Base-by-base conservation (phyloP, 2,113 vertebrate species). In the Cettia cetti region DNA sequence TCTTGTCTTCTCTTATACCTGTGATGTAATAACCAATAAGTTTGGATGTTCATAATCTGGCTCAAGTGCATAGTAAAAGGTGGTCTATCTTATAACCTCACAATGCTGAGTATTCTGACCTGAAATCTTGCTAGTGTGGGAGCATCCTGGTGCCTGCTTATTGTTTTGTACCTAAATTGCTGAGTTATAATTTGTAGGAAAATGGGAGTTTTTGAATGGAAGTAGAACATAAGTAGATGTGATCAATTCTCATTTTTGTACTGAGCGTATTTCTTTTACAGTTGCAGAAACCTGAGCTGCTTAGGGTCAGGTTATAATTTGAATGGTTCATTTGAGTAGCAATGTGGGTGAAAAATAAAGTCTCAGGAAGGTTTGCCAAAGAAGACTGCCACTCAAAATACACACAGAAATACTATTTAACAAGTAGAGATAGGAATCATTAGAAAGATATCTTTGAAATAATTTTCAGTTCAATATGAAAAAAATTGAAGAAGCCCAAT, bases 11-110 rank as follows among this genome's bases (percentile, higher is more conserved):
- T 42, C 21, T 60, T 68, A 23, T 44, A 64, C 35, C 5, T 56
- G 56, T 0, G 0, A 23, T 5, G 6, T 44, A 66, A 39, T 40
- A 61, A 27, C 35, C 35, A 37, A 14, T 13, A 50, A 30, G 1
- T 59, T 45, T 59, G 26, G 17, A 14, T 63, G 12, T n/a, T 90
- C 8, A 18, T 50, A n/a, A 68, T 40, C 28, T 76, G 35, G 4
- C 19, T 75, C 56, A 75, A 63, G 24, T 15, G 15, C 15, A 6
- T 13, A 40, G 7, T 47, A 39, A 50, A 75, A 63, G 2, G 33
- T 53, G 22, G 2, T 45, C 74, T 78, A 59, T 1, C 2, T 82
- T 61, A 56, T 42, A 68, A 60, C 20, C 2, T 1, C 26, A 44
- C 15, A 24, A 6, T n/a, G 22, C 8, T 77, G 39, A 75, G 3